These are phyloP conservation scores for Eulemur coronatus DNA, from an alignment of 2,797 vertebrate species.

Conservation along the genomic window DNA sequence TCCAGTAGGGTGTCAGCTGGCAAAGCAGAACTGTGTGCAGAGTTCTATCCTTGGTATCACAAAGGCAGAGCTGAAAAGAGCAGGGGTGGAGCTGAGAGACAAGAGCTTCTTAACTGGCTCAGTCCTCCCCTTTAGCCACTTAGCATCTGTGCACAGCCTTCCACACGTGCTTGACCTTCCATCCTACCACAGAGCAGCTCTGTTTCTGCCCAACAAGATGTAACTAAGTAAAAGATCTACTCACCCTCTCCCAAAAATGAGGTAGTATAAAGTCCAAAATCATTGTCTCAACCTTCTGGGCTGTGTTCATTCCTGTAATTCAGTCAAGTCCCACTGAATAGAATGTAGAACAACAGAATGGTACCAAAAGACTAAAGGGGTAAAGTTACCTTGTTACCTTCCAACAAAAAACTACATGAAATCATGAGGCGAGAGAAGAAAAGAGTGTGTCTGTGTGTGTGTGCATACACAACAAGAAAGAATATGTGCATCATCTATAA, in stretches of 20 bases:
- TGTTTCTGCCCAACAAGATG: background rate
- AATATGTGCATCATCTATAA: background rate
- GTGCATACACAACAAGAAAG: background rate
- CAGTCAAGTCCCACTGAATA: background rate
- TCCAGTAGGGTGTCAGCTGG: background rate
- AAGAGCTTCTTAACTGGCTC: background rate
- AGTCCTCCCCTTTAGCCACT: background rate
- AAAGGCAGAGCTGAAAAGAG: background rate
- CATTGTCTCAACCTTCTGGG: background rate
- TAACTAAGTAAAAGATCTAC: background rate
- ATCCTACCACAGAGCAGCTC: background rate
- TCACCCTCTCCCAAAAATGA: background rate
- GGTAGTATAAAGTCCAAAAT: background rate
- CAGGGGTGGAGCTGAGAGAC: background rate
- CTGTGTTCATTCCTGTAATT: background rate
- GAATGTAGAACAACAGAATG: background rate
- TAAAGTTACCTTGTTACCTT: background rate
- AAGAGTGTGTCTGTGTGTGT: background rate
- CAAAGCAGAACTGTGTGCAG: background rate
- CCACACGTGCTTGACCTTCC: background rate
- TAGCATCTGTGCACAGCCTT: background rate
- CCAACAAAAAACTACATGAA: background rate
- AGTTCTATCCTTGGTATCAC: background rate
- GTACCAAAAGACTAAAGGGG: background rate
- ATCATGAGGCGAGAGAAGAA: background rate